Evolutionary conservation across 2,113 vertebrate species (phyloP).

Genomic region (Lagopus leucura): DNA sequence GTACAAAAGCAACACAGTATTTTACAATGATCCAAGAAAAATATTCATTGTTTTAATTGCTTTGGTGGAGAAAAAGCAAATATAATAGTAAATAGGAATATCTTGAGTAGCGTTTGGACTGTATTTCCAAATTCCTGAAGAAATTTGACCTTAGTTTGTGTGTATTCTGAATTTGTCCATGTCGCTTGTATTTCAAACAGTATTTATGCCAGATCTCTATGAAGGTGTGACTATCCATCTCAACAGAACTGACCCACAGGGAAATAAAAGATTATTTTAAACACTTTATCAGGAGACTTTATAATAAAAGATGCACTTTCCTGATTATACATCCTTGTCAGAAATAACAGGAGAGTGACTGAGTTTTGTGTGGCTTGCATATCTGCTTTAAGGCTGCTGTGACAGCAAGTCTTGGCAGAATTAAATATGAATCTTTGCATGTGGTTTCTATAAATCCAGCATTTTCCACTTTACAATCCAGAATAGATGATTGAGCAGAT

Average conservation of each 20-base stretch:
- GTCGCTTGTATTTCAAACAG: background rate
- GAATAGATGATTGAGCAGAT: constrained; percentile 74
- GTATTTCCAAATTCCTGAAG: constrained; percentile 1
- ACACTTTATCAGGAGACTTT: constrained; percentile 34
- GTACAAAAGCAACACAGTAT: background rate
- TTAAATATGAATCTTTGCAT: constrained; percentile 72
- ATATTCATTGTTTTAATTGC: constrained; percentile 32
- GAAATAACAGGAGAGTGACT: constrained; percentile 50
- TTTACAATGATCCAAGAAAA: background rate
- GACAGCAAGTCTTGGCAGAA: constrained; percentile 73
- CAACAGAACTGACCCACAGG: background rate
- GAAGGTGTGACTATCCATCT: constrained; percentile 36
- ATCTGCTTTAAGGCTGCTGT: constrained; percentile 66
- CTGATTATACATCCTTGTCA: constrained; percentile 38
- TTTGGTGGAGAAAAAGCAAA: constrained; percentile 6
- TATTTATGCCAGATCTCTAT: background rate
- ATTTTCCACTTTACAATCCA: constrained; percentile 73
- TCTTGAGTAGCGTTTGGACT: constrained; percentile 9
- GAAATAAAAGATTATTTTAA: constrained; percentile 45
- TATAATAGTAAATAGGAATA: constrained; percentile 27
- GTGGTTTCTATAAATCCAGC: constrained; percentile 68
- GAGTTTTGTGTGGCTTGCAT: constrained; percentile 56
- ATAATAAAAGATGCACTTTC: constrained; percentile 35
- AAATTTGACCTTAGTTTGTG: background rate
- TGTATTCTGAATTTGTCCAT: background rate